Base-by-base conservation (phyloP, 2,888 invertebrate species). In the Orthosia cruda region DNA sequence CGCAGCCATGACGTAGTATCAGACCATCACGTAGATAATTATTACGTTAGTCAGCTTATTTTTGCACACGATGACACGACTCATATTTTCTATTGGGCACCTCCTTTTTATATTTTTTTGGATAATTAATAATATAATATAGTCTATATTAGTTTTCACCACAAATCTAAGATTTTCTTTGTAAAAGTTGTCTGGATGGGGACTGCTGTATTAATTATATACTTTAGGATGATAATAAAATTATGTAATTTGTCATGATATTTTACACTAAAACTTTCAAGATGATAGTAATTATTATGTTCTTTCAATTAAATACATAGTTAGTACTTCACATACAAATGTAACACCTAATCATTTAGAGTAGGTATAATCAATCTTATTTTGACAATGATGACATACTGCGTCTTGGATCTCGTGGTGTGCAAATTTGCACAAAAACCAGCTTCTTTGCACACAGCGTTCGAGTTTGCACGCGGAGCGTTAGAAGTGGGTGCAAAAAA, bases 401-500 rank as follows among this genome's bases (percentile, higher is more conserved):
- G 26, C 45, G 18, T 26, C 62, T n/a, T 15, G 32, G 32, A 55
- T 64, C 62, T 63, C 16, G 52, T 20, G 40, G 78, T 55, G 70
- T 47, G 70, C 78, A 64, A 67, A 63, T 59, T 69, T 64, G 55
- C 59, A 64, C 78, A 79, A 83, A 77, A 79, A 78, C 64, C 32
- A 16, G 61, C 15, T 55, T 32, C 45, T 50, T 82, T 78, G 68
- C 83, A 63, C 77, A 26, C 82, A 69, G 4, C 63, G 50, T n/a
- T 45, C 7, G 18, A 54, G 23, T 64, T 59, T 64, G 75, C 64
- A 59, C 81, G 50, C 66, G 20, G 4, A 23, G 13, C 18, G 18
- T 13, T 13, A 20, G 23, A 32, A 45, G 7, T 18, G 20, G 20
- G 61, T 18, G 55, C 77, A 77, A 77, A 82, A 76, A 62, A 52